Base-by-base conservation (phyloP, 2,113 vertebrate species). In the Xiphophorus maculatus region DNA sequence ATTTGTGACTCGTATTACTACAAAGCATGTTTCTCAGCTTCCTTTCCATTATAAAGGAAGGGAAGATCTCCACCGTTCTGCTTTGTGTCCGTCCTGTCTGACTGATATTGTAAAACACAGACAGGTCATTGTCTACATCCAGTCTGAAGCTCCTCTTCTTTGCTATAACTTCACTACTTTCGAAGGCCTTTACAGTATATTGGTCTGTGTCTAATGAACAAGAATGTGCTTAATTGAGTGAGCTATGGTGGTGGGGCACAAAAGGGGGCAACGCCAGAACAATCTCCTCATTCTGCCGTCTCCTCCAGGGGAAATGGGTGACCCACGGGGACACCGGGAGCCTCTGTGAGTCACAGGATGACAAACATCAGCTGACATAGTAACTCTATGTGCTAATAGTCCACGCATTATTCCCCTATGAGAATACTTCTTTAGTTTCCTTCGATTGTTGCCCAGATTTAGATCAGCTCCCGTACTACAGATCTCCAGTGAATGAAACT, bases 151-250 rank as follows among this genome's bases (percentile, higher is more conserved):
- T 6, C 61, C 44, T 62, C 28, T 29, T 66, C 73, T 69, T 63
- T 73, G 74, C 68, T 70, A 30, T 76, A 37, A 87, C 81, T 85
- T 90, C 69, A 75, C 72, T 69, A 40, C 13, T 68, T 84, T 73
- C 60, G 69, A 30, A 67, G 17, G 73, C 68, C 54, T 67, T 79
- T 28, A 40, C 35, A 42, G 58, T 65, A 33, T 80, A 19, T 63
- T 9, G 77, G 0, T 81, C 76, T 79, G 83, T 70, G 80, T 85
- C 40, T 88, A 87, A 90, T 91, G 79, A 84, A 73, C 64, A 77
- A 83, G 90, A 89, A 89, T 93, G 89, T 83, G 84, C 68, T 79
- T 88, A 83, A 91, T 92, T 91, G 82, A 84, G 62, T 4, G 1
- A 64, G 74, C 81, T 65, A 35, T 48, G 32, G 67, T 58, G 54